Base-by-base conservation (phyloP, 2,888 invertebrate genomes). In the Ametastegia equiseti region DNA sequence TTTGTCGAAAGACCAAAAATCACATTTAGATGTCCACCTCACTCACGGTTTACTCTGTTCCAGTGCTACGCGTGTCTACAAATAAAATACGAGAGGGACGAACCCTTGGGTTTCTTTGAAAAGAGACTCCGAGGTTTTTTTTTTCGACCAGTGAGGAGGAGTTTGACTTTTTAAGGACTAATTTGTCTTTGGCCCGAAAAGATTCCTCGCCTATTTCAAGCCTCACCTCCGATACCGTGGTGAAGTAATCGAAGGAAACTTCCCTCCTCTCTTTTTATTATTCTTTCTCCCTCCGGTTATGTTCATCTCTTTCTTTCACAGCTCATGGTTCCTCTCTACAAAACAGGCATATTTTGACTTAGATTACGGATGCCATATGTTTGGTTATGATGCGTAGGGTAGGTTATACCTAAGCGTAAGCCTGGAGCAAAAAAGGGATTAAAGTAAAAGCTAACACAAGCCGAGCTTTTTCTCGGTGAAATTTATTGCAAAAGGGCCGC, bases 341-440 rank as follows among this genome's bases (percentile, higher is more conserved):
- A 4, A 23, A 5, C 7, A 9, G 71, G 71, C 30, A 47, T 71
- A 47, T 71, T 71, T 71, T 71, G 42, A 71, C 45, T 47, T 45
- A 71, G 71, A 45, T 71, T 45, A 71, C 71, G 71, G 45, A 47
- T 45, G 45, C 71, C 71, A 30, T 71, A 19, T 71, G 71, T 71
- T 71, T 71, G 45, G 45, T 71, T 27, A 45, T 30, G 71, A 71
- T 71, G 47, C 71, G 45, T 47, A 71, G 47, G 45, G 42, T 27
- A 15, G 27, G 30, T 27, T 47, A n/a, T n/a, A n/a, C n/a, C n/a
- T n/a, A n/a, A 30, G 47, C 45, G 71, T 71, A 47, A 71, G 45
- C 45, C 45, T 30, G 15, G 42, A 30, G 30, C 45, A 47, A 71
- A 71, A 71, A 71, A 42, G 71, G 71, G 47, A 71, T 71, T 45